Base-by-base conservation (phyloP, 2,888 invertebrate species). In the Drosophila nr. medialis region DNA sequence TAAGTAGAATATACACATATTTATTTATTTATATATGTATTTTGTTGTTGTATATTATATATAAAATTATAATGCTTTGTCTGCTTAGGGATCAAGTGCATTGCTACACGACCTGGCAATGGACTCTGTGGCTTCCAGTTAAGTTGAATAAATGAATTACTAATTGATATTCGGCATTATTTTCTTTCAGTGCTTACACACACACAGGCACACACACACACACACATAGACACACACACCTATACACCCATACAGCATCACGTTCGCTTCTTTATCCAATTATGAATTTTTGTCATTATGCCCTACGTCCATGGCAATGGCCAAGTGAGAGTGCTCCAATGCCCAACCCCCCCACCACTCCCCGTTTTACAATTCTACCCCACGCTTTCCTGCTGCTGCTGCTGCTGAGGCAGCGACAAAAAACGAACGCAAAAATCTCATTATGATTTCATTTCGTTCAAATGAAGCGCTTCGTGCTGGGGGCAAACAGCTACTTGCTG, bases 361-460 rank as follows among this genome's bases (percentile, higher is more conserved):
- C 29, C 10, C 8, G 8, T 27, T 53, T 34, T 24, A 13, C 27
- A 45, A 45, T 45, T 24, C 24, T 24, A 24, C 45, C 45, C 45
- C 45, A 45, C 15, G 24, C 15, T 24, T 21, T 21, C 0, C 42
- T 45, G 42, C 21, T 21, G 42, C 7, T 29, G 42, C 45, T 21
- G 42, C n/a, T 40, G 40, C 10, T 40, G 21, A 18, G 38, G 29
- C 30, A 48, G 65, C 56, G 64, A 62, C 67, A 61, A 81, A 84
- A 84, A 85, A 77, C 73, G 77, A 85, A 85, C 88, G 88, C 84
- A 89, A 81, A 90, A 87, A 87, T 87, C 87, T 87, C 87, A 87
- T 87, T 87, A 87, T 90, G 87, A 87, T 87, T 87, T 87, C 87
- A 87, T 87, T 87, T 90, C 85, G 90, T 89, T 86, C 84, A 87